phyloP scores from a whole-genome alignment of 2,888 invertebrate genomes.

The Tipula unca region DNA sequence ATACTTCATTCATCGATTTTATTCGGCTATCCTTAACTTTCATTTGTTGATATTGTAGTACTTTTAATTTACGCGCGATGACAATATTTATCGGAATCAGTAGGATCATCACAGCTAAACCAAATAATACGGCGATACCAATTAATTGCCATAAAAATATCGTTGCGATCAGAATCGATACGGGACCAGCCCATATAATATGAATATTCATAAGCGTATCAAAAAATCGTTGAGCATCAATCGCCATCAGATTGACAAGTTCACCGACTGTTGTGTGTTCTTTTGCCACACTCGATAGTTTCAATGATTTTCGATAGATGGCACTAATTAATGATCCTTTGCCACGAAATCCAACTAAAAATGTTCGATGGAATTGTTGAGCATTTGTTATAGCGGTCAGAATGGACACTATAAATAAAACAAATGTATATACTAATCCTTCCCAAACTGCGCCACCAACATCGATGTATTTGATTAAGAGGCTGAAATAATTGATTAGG shows the following conservation, averaged over 20 bases:
- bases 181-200: slow-evolving; percentile 33
- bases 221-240: slow-evolving; percentile 32
- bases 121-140: slow-evolving; percentile 44
- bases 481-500: background rate
- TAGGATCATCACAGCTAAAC: slow-evolving; percentile 47
- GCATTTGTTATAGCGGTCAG: slow-evolving; percentile 43
- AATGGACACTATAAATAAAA: slow-evolving; percentile 43
- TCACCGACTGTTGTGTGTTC: slow-evolving; percentile 33
- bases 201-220: slow-evolving; percentile 30
- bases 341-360: slow-evolving; percentile 47
- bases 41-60: slow-evolving; percentile 40
- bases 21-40: slow-evolving; percentile 44
- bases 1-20: slow-evolving; percentile 44
- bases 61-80: slow-evolving; percentile 34
- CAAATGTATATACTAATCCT: slow-evolving; percentile 44
- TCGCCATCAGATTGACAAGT: slow-evolving; percentile 35
- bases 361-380: slow-evolving; percentile 46
- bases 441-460: slow-evolving; percentile 39
- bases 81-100: slow-evolving; percentile 44
- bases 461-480: slow-evolving; percentile 21
- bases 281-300: slow-evolving; percentile 28
- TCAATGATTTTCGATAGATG: slow-evolving; percentile 42
- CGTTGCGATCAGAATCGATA: slow-evolving; percentile 40
- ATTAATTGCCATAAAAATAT: slow-evolving; percentile 30
- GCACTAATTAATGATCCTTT: slow-evolving; percentile 43